These are phyloP conservation scores for Dissostichus mawsoni DNA, from an alignment of 2,113 vertebrate species.

Conservation along the genomic window DNA sequence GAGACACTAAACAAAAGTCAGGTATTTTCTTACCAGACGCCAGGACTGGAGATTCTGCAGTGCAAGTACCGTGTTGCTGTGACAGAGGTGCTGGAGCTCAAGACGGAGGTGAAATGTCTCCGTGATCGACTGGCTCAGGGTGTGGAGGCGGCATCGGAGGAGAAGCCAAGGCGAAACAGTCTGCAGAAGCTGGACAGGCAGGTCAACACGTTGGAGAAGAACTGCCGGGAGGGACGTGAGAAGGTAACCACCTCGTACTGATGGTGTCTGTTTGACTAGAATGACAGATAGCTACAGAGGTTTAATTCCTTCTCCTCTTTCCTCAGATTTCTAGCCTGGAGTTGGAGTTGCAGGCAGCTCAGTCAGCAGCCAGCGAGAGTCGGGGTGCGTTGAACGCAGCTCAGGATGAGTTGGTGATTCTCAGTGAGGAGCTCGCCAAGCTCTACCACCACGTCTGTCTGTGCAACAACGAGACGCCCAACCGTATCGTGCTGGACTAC, in stretches of 20 bases:
- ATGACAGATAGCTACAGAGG: neutral
- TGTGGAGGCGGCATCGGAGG: constrained; percentile 85
- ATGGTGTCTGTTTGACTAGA: neutral
- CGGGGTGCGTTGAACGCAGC: constrained; percentile 90
- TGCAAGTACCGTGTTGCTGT: constrained; percentile 97
- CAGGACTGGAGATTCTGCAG: constrained; percentile 94
- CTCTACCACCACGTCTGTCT: constrained; percentile 98
- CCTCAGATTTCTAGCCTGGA: constrained; percentile 84
- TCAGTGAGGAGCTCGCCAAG: constrained; percentile 97
- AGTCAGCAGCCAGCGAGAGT: constrained; percentile 86
- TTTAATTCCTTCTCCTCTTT: neutral
- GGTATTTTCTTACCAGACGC: constrained; percentile 83
- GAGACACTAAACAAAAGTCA: constrained; percentile 62
- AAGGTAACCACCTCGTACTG: constrained; percentile 75
- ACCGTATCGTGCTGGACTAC: constrained; percentile 97
- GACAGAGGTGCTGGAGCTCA: constrained; percentile 95
- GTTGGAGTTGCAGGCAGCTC: constrained; percentile 87
- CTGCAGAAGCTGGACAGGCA: constrained; percentile 89
- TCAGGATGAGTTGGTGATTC: constrained; percentile 94
- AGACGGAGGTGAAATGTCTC: constrained; percentile 92
- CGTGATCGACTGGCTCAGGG: constrained; percentile 91
- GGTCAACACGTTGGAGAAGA: constrained; percentile 87
- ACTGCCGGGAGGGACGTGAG: constrained; percentile 86
- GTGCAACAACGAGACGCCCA: constrained; percentile 98
- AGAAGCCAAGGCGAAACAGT: constrained; percentile 83